These are phyloP conservation scores for Julus scanicus DNA, from an alignment of 2,888 invertebrate species.

Conservation along the genomic window DNA sequence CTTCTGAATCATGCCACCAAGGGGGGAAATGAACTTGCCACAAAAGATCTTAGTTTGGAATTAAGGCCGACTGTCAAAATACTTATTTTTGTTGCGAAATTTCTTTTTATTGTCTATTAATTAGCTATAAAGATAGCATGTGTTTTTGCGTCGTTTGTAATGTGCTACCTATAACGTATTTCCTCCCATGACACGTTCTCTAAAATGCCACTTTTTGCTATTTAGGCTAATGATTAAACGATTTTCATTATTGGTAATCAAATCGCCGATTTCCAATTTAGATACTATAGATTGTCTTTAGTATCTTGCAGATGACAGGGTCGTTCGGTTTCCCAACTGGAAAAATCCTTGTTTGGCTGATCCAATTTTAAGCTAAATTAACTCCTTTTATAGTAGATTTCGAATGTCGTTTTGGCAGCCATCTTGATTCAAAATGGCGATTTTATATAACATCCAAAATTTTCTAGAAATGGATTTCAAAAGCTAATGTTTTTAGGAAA, in stretches of 20 bases:
- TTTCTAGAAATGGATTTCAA: background rate
- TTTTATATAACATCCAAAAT: background rate
- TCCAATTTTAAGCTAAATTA: background rate
- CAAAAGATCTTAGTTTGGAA: background rate
- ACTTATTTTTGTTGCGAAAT: background rate
- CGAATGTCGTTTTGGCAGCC: background rate
- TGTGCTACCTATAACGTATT: background rate
- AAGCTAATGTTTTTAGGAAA: no score
- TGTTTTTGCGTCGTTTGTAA: background rate
- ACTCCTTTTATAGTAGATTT: background rate
- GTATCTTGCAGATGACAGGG: background rate
- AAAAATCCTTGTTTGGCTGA: background rate
- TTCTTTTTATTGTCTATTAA: background rate
- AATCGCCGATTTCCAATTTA: background rate
- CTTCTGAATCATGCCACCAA: background rate
- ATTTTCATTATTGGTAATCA: background rate
- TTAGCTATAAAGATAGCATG: background rate
- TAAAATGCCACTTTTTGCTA: background rate
- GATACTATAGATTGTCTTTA: no score
- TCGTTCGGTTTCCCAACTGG: background rate
- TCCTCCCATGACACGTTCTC: background rate
- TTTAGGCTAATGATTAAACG: background rate
- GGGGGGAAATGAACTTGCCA: background rate
- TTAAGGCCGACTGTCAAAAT: constrained; percentile 10
- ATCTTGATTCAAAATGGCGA: background rate